phyloP scores from a whole-genome alignment of 2,113 vertebrate genomes.

The Psilopsiagon aurifrons region DNA sequence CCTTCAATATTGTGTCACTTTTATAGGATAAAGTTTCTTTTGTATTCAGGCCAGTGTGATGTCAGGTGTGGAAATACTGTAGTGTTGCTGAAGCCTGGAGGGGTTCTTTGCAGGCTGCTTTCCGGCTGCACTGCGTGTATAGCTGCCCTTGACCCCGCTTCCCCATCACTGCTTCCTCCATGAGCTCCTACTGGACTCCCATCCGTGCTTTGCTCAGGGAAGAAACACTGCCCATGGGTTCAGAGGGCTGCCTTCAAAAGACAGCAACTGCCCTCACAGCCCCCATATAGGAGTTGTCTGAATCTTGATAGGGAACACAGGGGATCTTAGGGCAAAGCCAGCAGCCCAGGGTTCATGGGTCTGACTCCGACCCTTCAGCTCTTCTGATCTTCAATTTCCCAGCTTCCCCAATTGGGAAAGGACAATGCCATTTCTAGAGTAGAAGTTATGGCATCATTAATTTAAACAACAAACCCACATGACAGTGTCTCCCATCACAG shows the following conservation, averaged over 20 bases:
- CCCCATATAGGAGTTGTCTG: rapidly evolving
- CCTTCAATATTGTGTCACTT: background rate
- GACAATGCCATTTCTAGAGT: background rate
- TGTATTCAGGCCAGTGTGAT: background rate
- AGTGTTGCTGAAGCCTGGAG: background rate
- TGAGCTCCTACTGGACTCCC: background rate
- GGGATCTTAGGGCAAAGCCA: background rate
- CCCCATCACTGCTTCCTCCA: background rate
- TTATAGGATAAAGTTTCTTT: background rate
- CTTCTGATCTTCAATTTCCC: background rate
- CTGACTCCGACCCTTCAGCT: background rate
- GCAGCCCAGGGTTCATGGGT: background rate
- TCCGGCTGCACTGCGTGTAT: background rate
- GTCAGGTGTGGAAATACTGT: background rate
- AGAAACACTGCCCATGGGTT: rapidly evolving
- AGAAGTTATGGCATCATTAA: background rate
- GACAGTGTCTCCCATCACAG: background rate
- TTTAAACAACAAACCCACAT: background rate
- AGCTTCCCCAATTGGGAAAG: background rate
- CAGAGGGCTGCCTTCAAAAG: background rate
- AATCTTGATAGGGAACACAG: background rate
- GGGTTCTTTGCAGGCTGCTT: background rate
- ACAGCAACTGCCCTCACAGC: background rate
- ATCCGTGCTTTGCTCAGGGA: background rate
- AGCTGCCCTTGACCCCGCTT: background rate